phyloP scores from a whole-genome alignment of 2,888 invertebrate species.

The Diaprepes abbreviatus region DNA sequence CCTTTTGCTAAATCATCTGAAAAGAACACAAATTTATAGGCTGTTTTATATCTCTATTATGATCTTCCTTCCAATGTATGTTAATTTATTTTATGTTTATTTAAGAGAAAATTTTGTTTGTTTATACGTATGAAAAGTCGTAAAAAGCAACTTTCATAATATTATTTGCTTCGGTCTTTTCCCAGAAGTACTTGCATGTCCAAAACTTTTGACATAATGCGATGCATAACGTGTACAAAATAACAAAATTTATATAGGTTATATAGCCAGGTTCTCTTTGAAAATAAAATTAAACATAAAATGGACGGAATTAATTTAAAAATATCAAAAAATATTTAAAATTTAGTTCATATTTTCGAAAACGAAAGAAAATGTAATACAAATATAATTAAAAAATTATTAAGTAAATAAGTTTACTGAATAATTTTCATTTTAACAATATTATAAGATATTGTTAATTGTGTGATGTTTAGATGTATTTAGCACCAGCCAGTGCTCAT shows the following conservation, averaged over 20 bases:
- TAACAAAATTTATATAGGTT: neutral
- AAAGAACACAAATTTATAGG: constrained; percentile 21
- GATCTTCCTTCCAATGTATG: constrained; percentile 7
- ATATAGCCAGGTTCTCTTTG: neutral
- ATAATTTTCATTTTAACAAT: too few species aligned
- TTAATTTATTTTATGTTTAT: constrained; percentile 33
- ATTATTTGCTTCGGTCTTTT: constrained; percentile 7
- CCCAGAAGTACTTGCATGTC: constrained; percentile 1
- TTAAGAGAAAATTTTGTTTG: constrained; percentile 25
- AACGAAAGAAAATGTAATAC: too few species aligned
- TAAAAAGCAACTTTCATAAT: constrained; percentile 12
- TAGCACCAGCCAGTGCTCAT: too few species aligned
- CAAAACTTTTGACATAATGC: neutral
- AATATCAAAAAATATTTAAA: too few species aligned
- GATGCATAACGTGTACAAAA: neutral
- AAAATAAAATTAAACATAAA: neutral
- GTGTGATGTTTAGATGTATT: too few species aligned
- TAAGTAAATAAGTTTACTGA: too few species aligned
- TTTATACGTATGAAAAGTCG: constrained; percentile 17
- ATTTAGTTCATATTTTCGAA: too few species aligned
- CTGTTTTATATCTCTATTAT: constrained; percentile 28
- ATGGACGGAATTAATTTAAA: too few species aligned
- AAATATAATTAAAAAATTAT: too few species aligned
- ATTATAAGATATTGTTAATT: too few species aligned
- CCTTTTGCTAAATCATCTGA: constrained; percentile 20